Conservation (phyloP, 2,888 invertebrate genomes). For the Phytoseiulus persimilis region DNA sequence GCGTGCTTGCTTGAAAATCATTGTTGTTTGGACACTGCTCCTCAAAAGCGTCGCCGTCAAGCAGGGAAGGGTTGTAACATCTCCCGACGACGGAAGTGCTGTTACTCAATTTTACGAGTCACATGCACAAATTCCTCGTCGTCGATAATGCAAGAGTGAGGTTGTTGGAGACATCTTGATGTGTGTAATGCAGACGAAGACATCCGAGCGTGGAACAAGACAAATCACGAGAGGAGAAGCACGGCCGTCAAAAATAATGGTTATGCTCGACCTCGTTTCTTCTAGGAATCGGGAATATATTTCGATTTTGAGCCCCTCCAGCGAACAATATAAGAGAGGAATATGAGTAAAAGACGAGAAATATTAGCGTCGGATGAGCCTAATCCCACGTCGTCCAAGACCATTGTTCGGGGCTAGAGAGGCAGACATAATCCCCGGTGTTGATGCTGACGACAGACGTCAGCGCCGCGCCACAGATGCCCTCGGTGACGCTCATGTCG, state of each 20-base stretch:
- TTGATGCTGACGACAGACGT: not conserved
- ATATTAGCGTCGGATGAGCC: not conserved
- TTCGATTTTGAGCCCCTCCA: not conserved
- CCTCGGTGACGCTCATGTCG: not conserved
- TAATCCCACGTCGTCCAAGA: not conserved
- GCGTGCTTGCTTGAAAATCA: no score
- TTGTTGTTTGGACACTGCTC: no score
- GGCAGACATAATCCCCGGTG: not conserved
- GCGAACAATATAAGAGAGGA: not conserved
- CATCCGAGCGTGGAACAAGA: not conserved
- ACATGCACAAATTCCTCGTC: no score
- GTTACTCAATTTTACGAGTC: no score
- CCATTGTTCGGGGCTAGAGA: not conserved
- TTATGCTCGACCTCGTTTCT: not conserved
- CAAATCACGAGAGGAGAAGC: not conserved
- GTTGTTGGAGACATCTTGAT: not conserved
- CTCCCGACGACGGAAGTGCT: no score
- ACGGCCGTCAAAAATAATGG: not conserved
- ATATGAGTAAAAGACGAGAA: not conserved
- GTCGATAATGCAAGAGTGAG: no score
- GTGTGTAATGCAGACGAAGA: not conserved
- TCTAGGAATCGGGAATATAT: not conserved
- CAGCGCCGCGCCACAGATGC: not conserved
- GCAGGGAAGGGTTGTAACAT: no score
- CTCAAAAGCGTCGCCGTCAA: no score